Evolutionary conservation across 2,113 vertebrate species (phyloP).

Genomic region (Phoxinus phoxinus): DNA sequence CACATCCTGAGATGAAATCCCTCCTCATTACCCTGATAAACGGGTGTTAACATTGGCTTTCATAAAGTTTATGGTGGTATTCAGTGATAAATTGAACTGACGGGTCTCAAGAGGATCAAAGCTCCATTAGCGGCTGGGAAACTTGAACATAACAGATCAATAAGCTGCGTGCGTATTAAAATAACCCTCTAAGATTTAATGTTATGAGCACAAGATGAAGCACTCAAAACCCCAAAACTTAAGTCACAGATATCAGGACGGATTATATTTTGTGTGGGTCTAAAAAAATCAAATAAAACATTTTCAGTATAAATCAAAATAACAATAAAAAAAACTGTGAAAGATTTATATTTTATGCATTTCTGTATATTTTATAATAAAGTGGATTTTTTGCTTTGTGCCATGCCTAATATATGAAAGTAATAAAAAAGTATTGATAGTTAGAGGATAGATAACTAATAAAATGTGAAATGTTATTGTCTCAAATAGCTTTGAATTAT

Average conservation of each 20-base stretch:
- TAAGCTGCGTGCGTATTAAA: not conserved
- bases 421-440: not conserved
- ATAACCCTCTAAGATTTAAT: conserved; percentile 3
- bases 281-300: not conserved
- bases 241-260: not conserved
- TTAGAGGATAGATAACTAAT: not conserved
- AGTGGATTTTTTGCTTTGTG: not conserved
- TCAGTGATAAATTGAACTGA: not conserved
- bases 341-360: not conserved
- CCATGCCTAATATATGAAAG: not conserved
- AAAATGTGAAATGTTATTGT: not conserved
- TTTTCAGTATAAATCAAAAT: not conserved
- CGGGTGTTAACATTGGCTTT: not conserved
- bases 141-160: conserved; percentile 19
- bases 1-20: not conserved
- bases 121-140: conserved; percentile 7
- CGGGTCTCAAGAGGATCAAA: not conserved
- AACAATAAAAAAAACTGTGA: not conserved
- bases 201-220: conserved; percentile 11
- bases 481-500: not conserved
- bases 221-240: not conserved
- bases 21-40: conserved; percentile 7
- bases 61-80: not conserved
- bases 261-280: not conserved
- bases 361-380: not conserved